Base-by-base conservation (phyloP, 1,140 invertebrate species). In the Rhyacophila brunnea region DNA sequence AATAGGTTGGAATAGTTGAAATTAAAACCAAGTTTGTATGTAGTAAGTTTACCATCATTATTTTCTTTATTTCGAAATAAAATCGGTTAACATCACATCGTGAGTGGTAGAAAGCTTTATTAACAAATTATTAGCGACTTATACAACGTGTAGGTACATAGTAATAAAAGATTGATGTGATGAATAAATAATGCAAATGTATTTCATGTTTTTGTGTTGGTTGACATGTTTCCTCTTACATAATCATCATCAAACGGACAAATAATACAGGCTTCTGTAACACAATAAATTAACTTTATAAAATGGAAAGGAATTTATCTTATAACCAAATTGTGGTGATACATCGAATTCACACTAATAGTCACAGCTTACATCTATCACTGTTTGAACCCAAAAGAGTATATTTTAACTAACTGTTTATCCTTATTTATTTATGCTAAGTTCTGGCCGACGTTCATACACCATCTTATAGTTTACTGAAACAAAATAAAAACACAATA, bases 341-440 rank as follows among this genome's bases (percentile, higher is more conserved):
- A 65, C 63, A 65, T 65, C 34, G 58, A 65, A 48, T 65, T 65
- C 63, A 65, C 63, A 65, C 63, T 65, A 65, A 65, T 50, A 60
- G 55, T 65, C 63, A 65, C 58, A 43, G 63, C 54, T 65, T 65
- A 61, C 38, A 50, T 52, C 63, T 65, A 65, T 65, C 63, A 65
- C 63, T 65, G 51, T 59, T 65, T 53, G 49, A 58, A 60, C 58
- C 58, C 36, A 60, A 65, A 36, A 43, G 28, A 49, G 34, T 64
- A 49, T 54, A 60, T 60, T 60, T 60, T 43, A 47, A 36, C 54
- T 60, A 64, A 59, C 43, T 48, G 43, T 51, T 57, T 57, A 64
- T 50, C 43, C 58, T 57, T 43, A 54, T 51, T 57, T 43, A 54
- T 51, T 60, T 60, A 64, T 47, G 42, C 62, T 65, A 65, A 61